Conservation (phyloP, 2,888 invertebrate species). For the Sceliomorpha sp. region DNA sequence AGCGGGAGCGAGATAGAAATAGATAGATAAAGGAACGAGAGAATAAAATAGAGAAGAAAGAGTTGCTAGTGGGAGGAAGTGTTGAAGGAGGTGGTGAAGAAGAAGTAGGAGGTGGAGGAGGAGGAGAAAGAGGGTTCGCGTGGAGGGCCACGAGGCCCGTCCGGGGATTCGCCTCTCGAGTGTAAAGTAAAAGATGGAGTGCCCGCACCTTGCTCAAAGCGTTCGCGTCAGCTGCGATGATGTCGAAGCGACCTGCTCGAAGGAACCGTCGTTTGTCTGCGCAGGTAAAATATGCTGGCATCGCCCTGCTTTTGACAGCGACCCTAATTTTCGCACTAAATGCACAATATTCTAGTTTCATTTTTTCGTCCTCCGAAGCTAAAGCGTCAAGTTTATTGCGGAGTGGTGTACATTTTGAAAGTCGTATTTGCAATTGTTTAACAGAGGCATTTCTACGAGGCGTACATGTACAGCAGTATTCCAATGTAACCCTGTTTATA, state of each 20-base stretch:
- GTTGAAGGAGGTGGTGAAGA: constrained; percentile 11
- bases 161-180: constrained; percentile 48
- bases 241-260: constrained; percentile 79
- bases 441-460: no score
- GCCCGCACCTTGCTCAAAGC: constrained; percentile 86
- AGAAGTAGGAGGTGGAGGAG: constrained; percentile 23
- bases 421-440: no score
- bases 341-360: no score
- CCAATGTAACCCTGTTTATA: no score
- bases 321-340: constrained; percentile 7
- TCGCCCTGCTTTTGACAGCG: constrained; percentile 13
- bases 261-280: constrained; percentile 83
- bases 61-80: constrained; percentile 8
- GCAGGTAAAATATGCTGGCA: constrained; percentile 82
- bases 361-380: no score
- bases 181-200: constrained; percentile 83
- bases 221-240: constrained; percentile 79
- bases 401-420: no score
- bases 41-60: constrained; percentile 9
- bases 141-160: constrained; percentile 67
- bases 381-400: no score
- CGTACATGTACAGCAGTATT: no score
- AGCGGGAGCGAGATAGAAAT: constrained; percentile 8
- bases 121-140: constrained; percentile 31
- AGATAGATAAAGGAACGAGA: constrained; percentile 7